Evolutionary conservation across 2,113 vertebrate species (phyloP).

Genomic region (Melierax canorus): DNA sequence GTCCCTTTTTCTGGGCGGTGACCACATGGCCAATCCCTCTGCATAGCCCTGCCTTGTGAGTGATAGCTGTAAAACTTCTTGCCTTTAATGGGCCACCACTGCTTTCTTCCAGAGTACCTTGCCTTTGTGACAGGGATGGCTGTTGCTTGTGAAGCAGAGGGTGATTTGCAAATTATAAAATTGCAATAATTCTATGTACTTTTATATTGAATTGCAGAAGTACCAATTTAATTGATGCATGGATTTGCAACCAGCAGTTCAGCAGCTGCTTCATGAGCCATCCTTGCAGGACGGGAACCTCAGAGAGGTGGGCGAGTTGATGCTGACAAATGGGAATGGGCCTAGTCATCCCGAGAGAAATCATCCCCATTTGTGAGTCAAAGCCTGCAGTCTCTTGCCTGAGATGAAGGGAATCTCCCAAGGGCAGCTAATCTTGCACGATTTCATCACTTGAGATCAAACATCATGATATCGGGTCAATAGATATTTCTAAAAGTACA

Average conservation of each 20-base stretch:
- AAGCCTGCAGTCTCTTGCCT: conserved; percentile 25
- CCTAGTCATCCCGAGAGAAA: conserved; percentile 36
- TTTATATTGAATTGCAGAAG: neutral
- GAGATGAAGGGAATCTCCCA: conserved; percentile 55
- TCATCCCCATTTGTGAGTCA: conserved; percentile 46
- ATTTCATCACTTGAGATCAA: conserved; percentile 33
- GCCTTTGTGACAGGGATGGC: neutral
- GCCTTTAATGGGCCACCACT: neutral
- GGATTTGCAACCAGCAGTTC: conserved; percentile 15
- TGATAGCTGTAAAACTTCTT: neutral
- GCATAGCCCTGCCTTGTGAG: neutral
- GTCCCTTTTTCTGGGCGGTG: neutral
- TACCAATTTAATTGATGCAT: neutral
- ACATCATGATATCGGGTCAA: conserved; percentile 13
- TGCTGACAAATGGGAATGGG: conserved; percentile 14
- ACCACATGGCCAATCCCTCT: neutral
- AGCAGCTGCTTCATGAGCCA: neutral
- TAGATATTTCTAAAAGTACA: conserved; percentile 26
- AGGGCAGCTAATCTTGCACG: conserved; percentile 7
- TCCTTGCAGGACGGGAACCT: conserved; percentile 1
- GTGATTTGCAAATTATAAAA: neutral
- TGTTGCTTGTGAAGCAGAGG: neutral
- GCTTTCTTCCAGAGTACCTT: neutral
- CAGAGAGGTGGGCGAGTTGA: conserved; percentile 1
- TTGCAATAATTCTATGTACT: neutral